Conservation (phyloP, 2,888 invertebrate species). For the Pyrochroa serraticornis region DNA sequence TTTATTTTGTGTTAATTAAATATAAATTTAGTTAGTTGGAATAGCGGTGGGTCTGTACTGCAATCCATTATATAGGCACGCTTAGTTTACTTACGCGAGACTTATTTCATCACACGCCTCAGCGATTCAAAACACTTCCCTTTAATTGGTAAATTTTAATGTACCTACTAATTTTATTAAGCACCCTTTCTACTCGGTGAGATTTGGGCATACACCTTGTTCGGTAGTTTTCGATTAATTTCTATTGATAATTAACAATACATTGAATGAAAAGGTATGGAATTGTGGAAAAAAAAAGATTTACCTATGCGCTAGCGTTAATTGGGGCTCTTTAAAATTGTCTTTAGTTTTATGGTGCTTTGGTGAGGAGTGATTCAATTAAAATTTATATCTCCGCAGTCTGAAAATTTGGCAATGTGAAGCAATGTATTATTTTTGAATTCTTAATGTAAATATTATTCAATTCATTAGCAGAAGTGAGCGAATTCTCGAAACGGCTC, state of each 20-base stretch:
- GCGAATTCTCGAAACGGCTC: constrained; percentile 48
- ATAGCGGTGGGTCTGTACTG: constrained; percentile 23
- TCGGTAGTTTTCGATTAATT: too few species aligned
- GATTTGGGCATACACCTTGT: too few species aligned
- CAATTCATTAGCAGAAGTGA: constrained; percentile 51
- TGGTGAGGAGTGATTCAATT: constrained; percentile 26
- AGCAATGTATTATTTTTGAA: constrained; percentile 46
- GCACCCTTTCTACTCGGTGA: constrained; percentile 2
- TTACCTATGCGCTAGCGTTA: too few species aligned
- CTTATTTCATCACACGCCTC: constrained; percentile 29
- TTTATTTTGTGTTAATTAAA: constrained; percentile 30
- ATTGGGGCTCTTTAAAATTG: constrained; percentile 19
- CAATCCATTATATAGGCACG: constrained; percentile 28
- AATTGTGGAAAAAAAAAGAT: too few species aligned
- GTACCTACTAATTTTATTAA: constrained; percentile 18
- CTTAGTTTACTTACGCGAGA: constrained; percentile 29
- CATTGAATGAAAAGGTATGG: too few species aligned
- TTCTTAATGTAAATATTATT: constrained; percentile 52
- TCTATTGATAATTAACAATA: too few species aligned
- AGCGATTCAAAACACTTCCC: constrained; percentile 29
- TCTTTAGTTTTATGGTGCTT: constrained; percentile 14
- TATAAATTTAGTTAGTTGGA: constrained; percentile 27
- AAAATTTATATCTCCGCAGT: constrained; percentile 40
- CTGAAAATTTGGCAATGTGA: constrained; percentile 34
- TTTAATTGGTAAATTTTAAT: constrained; percentile 30